A percentile compares a stretch with the other conserved stretches of the same genome.
Conservation (phyloP, 2,797 vertebrate species). For the Lithobates pipiens region DNA sequence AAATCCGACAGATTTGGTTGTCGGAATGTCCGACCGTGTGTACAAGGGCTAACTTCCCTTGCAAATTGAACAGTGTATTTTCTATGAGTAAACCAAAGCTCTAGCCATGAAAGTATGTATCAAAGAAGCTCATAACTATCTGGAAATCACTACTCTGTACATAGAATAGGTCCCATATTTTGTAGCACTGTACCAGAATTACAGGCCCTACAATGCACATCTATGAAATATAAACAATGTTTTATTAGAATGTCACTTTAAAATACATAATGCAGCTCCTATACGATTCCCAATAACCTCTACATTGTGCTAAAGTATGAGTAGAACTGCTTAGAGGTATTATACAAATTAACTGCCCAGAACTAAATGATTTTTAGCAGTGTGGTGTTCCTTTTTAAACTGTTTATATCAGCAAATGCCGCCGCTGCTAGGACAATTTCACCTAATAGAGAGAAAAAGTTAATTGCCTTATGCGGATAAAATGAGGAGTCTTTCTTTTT, state of each 20-base stretch:
- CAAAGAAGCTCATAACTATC: no score
- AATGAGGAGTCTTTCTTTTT: constrained; percentile 34
- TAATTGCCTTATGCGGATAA: constrained; percentile 32
- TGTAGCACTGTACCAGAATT: not conserved
- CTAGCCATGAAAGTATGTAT: no score
- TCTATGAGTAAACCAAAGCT: no score
- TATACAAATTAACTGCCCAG: constrained; percentile 13
- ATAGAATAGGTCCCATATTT: not conserved
- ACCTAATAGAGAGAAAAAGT: constrained; percentile 13
- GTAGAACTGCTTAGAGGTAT: constrained; percentile 8
- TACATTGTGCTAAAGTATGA: constrained; percentile 3
- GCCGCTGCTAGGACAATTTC: not conserved
- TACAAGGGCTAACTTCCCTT: no score
- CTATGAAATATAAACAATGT: not conserved
- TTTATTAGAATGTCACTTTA: not conserved
- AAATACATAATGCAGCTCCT: not conserved
- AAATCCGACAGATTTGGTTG: no score
- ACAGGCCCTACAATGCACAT: not conserved
- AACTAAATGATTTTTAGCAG: constrained; percentile 30
- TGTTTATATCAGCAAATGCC: not conserved
- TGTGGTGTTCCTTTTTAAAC: constrained; percentile 1
- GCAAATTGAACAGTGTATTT: no score
- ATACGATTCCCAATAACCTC: not conserved
- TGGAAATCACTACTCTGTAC: no score
- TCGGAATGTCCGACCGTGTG: no score